These are phyloP conservation scores for Cranoglanis bouderius DNA, from an alignment of 2,113 vertebrate genomes.

Conservation along the genomic window DNA sequence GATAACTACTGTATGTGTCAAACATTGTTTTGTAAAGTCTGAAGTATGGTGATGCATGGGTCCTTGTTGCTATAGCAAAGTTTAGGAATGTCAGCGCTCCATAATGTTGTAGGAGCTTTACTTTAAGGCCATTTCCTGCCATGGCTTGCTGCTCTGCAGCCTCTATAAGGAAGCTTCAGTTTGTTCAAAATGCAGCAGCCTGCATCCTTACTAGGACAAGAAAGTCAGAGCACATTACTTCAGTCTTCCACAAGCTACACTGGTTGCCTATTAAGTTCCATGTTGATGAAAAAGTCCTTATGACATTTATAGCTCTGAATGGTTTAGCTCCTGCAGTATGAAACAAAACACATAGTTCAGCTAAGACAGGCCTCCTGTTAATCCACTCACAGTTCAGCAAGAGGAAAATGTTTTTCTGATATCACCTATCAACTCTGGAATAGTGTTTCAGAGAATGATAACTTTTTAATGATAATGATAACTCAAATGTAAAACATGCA, in stretches of 20 bases:
- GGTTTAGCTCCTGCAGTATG: background rate
- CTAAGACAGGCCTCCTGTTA: background rate
- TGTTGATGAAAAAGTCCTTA: background rate
- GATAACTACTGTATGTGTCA: background rate
- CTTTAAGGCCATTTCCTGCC: constrained; percentile 20
- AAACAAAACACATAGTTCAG: background rate
- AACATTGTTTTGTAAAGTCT: constrained; percentile 41
- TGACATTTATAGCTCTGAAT: background rate
- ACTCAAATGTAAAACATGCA: background rate
- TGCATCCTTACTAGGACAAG: background rate
- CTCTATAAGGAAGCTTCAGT: constrained; percentile 25
- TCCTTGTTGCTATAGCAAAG: constrained; percentile 54
- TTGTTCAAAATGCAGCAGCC: constrained; percentile 14
- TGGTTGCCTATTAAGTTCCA: background rate
- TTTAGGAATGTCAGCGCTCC: constrained; percentile 65
- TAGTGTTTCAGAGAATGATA: background rate
- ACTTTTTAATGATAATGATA: background rate
- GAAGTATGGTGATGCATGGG: constrained; percentile 39
- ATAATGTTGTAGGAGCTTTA: constrained; percentile 29
- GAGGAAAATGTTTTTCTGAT: background rate
- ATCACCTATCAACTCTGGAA: background rate
- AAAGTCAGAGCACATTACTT: background rate
- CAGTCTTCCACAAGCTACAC: background rate
- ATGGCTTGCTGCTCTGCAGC: background rate
- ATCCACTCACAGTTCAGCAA: background rate